These are phyloP conservation scores for Dasysyrphus tricinctus DNA, from an alignment of 2,888 invertebrate genomes.

Conservation along the genomic window DNA sequence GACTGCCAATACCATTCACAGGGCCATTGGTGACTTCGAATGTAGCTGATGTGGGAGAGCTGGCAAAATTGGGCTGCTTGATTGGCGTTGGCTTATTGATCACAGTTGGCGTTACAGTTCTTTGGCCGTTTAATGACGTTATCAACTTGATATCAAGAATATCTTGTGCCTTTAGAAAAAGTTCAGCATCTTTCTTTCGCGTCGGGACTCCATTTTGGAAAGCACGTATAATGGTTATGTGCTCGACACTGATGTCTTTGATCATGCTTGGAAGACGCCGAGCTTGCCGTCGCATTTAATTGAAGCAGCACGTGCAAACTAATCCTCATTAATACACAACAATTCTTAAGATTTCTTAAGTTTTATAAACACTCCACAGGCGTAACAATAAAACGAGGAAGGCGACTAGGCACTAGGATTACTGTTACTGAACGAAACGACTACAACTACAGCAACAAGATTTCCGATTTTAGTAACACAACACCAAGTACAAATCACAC, in stretches of 20 bases:
- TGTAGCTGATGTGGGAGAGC: conserved; percentile 69
- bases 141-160: conserved; percentile 91
- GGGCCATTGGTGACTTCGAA: conserved; percentile 6
- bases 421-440: too few species aligned
- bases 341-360: conserved; percentile 2
- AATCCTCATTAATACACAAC: conserved; percentile 78
- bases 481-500: conserved; percentile 74
- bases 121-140: conserved; percentile 85
- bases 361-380: conserved; percentile 36
- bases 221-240: conserved; percentile 90
- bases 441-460: conserved; percentile 42
- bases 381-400: conserved; percentile 67
- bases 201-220: conserved; percentile 90
- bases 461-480: conserved; percentile 41
- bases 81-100: conserved; percentile 83
- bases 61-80: conserved; percentile 82
- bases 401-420: conserved; percentile 17
- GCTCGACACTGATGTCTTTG: conserved; percentile 87
- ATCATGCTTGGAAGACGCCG: conserved; percentile 92
- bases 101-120: conserved; percentile 79
- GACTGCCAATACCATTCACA: conserved; percentile 45
- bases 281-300: conserved; percentile 91
- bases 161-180: conserved; percentile 83
- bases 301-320: conserved; percentile 91
- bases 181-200: conserved; percentile 84